Conservation (phyloP, 2,888 invertebrate genomes). For the Pomacea canaliculata region DNA sequence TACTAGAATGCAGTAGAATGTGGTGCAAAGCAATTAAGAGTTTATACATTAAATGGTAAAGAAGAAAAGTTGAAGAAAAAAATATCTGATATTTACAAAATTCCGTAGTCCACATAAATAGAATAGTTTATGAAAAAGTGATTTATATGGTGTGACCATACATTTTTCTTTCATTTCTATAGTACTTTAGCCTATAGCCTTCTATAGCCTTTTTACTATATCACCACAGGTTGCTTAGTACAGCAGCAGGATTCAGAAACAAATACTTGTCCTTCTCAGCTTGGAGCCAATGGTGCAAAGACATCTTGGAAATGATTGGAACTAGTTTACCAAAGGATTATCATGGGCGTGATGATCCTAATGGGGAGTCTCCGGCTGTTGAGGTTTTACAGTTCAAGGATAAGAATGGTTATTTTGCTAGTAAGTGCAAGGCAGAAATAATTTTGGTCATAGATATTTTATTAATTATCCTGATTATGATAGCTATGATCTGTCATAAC, state of each 20-base stretch:
- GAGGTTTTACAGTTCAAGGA: slow-evolving; percentile 69
- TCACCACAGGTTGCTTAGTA: slow-evolving; percentile 52
- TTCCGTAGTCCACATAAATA: too few relatives aligned
- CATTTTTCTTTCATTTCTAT: not conserved
- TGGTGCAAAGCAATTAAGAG: too few relatives aligned
- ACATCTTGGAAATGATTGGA: slow-evolving; percentile 36
- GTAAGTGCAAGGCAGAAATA: slow-evolving; percentile 39
- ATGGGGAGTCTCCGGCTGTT: slow-evolving; percentile 70
- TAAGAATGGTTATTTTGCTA: slow-evolving; percentile 69
- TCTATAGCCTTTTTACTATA: slow-evolving; percentile 13
- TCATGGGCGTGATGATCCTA: slow-evolving; percentile 42
- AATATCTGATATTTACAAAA: too few relatives aligned
- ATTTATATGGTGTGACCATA: too few relatives aligned
- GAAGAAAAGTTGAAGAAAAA: too few relatives aligned
- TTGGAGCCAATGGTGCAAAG: slow-evolving; percentile 64
- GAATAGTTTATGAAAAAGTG: too few relatives aligned
- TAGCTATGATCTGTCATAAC: not conserved
- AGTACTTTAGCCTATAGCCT: too few relatives aligned
- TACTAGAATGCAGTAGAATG: too few relatives aligned
- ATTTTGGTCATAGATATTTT: not conserved
- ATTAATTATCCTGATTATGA: not conserved
- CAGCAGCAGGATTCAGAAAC: slow-evolving; percentile 53
- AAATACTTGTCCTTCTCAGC: slow-evolving; percentile 62
- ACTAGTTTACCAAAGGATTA: slow-evolving; percentile 9
- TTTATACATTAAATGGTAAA: too few relatives aligned